phyloP scores from a whole-genome alignment of 2,797 vertebrate species.

The Gymnothorax reevesii region DNA sequence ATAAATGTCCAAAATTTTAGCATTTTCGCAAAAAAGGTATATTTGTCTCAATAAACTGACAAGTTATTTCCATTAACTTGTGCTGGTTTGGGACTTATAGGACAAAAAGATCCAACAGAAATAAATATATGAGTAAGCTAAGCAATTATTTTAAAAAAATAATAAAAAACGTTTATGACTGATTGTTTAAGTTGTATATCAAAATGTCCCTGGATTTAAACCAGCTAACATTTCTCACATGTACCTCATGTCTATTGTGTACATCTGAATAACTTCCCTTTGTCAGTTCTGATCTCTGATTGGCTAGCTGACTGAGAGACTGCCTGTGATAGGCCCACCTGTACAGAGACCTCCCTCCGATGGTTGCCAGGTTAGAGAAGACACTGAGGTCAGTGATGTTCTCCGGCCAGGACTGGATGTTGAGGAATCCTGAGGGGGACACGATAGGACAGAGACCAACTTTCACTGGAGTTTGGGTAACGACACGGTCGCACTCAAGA shows the following conservation, averaged over 20 bases:
- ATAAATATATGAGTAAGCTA: too few species aligned
- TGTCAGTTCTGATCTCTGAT: background rate
- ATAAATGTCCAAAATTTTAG: too few species aligned
- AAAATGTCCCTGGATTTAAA: background rate
- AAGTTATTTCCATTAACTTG: too few species aligned
- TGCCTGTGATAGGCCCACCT: slow-evolving; percentile 68
- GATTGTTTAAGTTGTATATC: background rate
- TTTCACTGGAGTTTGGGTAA: background rate
- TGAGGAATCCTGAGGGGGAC: slow-evolving; percentile 79
- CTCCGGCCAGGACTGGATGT: slow-evolving; percentile 96
- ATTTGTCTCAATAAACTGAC: too few species aligned
- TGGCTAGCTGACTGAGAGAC: background rate
- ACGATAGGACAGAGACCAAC: background rate
- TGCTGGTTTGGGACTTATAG: too few species aligned
- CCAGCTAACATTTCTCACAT: background rate
- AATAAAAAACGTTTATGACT: too few species aligned
- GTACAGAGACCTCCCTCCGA: slow-evolving; percentile 91
- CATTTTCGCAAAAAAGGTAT: too few species aligned
- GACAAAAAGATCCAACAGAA: too few species aligned
- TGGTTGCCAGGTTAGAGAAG: slow-evolving; percentile 92
- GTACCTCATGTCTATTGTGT: background rate
- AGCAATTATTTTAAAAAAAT: too few species aligned
- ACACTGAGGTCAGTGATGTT: slow-evolving; percentile 96
- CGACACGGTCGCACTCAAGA: background rate
- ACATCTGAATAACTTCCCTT: background rate